Percentiles rank a stretch among this genome's conserved stretches.
These are phyloP conservation scores for Plebejus melissa DNA, from an alignment of 2,888 invertebrate species.

Conservation along the genomic window DNA sequence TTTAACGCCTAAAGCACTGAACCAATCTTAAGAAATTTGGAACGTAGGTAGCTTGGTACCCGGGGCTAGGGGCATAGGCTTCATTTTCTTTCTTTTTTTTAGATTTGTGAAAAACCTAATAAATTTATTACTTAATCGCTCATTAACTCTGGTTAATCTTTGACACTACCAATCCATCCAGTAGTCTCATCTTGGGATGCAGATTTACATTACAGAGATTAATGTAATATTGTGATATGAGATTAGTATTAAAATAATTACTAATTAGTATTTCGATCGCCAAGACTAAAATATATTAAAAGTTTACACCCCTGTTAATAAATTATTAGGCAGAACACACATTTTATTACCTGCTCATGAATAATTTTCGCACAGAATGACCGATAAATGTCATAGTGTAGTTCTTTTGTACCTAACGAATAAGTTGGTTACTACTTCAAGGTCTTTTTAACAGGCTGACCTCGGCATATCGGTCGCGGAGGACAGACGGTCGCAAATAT, in stretches of 20 bases:
- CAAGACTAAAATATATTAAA: not conserved
- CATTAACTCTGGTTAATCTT: no score
- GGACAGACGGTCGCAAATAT: conserved; percentile 78
- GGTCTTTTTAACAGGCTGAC: conserved; percentile 72
- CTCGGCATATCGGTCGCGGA: conserved; percentile 78
- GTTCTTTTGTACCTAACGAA: conserved; percentile 56
- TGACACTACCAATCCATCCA: no score
- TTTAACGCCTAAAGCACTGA: no score
- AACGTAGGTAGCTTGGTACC: no score
- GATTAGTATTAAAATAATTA: no score
- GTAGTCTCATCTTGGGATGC: no score
- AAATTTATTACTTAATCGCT: no score
- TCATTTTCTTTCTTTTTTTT: no score
- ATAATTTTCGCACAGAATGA: conserved; percentile 39
- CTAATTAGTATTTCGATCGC: not conserved
- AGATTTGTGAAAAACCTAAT: no score
- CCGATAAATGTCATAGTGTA: conserved; percentile 51
- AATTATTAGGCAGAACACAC: not conserved
- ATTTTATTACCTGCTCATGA: not conserved
- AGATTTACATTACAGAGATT: no score
- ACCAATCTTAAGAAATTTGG: no score
- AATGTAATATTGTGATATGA: not conserved
- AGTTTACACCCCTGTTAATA: not conserved
- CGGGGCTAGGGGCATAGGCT: no score
- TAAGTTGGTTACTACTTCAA: conserved; percentile 74